Evolutionary conservation across 2,113 vertebrate genomes (phyloP), one percentile per base, ranked within the genome.

Genomic region (Urocolius indicus): DNA sequence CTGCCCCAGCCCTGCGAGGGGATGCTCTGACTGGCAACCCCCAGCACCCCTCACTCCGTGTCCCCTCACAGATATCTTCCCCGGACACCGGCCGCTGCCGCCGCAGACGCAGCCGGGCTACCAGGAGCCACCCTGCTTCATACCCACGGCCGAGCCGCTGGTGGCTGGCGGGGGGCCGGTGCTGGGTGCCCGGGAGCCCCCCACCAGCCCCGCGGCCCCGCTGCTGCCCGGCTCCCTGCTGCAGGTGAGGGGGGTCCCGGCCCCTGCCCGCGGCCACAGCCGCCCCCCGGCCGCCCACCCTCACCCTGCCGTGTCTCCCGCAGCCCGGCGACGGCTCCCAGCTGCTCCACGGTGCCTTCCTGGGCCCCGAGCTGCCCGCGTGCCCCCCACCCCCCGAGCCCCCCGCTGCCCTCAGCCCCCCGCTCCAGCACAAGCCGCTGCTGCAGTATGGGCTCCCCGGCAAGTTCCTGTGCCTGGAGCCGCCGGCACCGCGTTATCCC

Each of bases 51-150:
- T 46, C 51, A 6, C 76, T 30, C 16, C 74, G 27, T 87, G 57
- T 92, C 30, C 36, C 6, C 55, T 96, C 75, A 46, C 94, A 98
- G 98, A 98, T 94, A 97, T 98, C 90, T 97, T 98, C 96, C 92
- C 88, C 34, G 38, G 62, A 82, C 94, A 98, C 57, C 93, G 96
- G 10, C 89, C 96, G 9, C 61, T 34, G 2, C 51, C 78, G 13
- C n/a, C 84, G 1, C 96, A 97, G 76, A 81, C 52, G 3, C 87
- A 96, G 1, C 55, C 13, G 0, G 91, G 54, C 93, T 98, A 97
- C 84, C 92, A 90, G 48, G 98, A 98, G 54, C 91, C 89, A 3
- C 78, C 94, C 63, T 92, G 93, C 89, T 97, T 98, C 13, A 16
- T 38, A 10, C 84, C 98, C 29, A 57, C 86, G 82, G 91, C 95